Base-by-base conservation (phyloP, 2,113 vertebrate genomes). In the Nycticebus coucang region DNA sequence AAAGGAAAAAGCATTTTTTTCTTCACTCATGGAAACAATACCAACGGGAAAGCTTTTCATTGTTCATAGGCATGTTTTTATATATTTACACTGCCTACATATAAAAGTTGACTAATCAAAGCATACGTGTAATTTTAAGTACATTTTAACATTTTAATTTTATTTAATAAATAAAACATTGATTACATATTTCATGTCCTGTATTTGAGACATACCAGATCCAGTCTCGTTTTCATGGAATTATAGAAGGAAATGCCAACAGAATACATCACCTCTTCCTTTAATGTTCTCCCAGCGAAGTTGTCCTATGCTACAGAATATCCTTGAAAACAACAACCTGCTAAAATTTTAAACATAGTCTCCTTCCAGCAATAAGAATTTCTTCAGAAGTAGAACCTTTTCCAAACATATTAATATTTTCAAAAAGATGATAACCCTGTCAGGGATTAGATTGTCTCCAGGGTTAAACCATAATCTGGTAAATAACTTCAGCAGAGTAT, bases 371-470 rank as follows among this genome's bases (percentile, higher is more conserved):
- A 0, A 98, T 97, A 95, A 97, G 96, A 98, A 96, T 97, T 98
- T 88, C 93, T 96, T 98, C 97, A 97, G 97, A 98, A 98, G 97
- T 94, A 97, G 96, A 98, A 97, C 93, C 96, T 98, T 84, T 96
- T 97, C 94, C 92, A 98, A 97, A 92, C 94, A 98, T 98, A 97
- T 98, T 98, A 98, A 98, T 98, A 97, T 98, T 98, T 98, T 98
- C 98, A 98, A 98, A 98, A 98, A 98, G 97, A 98, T 95, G 91
- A 97, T 97, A 97, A 96, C 96, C 71, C 91, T 98, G 94, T 97
- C 96, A 98, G 96, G 98, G 96, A 98, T 97, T 97, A 98, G 88
- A 97, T 93, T 98, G 97, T 98, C 97, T 97, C 89, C 89, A 96
- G 96, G 96, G 98, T 98, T 98, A 97, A 98, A 97, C 97, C 95